Evolutionary conservation across 2,888 invertebrate genomes (phyloP).

Genomic region (Sphaeridia pumilis): DNA sequence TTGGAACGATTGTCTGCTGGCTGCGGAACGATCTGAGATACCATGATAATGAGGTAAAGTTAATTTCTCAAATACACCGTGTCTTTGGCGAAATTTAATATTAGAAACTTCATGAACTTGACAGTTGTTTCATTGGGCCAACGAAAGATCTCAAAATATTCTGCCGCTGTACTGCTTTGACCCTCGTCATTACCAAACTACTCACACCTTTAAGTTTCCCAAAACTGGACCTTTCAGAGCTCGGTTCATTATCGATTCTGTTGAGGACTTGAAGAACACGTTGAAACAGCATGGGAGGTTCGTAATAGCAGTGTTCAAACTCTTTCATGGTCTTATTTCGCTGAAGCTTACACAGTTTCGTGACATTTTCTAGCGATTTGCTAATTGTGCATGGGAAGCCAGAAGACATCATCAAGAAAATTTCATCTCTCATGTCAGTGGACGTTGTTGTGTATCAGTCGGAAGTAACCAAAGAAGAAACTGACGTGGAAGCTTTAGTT

Average conservation of each 20-base stretch:
- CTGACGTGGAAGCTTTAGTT: slow-evolving; percentile 22
- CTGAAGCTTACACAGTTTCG: neutral
- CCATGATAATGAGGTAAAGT: slow-evolving; percentile 32
- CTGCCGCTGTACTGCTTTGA: slow-evolving; percentile 34
- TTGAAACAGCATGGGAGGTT: slow-evolving; percentile 22
- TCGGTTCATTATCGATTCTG: slow-evolving; percentile 26
- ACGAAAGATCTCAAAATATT: slow-evolving; percentile 24
- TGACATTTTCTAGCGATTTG: slow-evolving; percentile 35
- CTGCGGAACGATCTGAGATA: slow-evolving; percentile 31
- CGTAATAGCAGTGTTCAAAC: neutral
- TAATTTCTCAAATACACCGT: no score
- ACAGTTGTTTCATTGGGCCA: slow-evolving; percentile 23
- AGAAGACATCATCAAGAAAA: slow-evolving; percentile 36
- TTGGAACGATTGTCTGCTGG: slow-evolving; percentile 6
- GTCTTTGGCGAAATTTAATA: no score
- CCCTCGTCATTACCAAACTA: slow-evolving; percentile 26
- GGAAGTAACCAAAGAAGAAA: slow-evolving; percentile 33
- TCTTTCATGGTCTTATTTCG: neutral
- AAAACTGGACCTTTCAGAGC: slow-evolving; percentile 31
- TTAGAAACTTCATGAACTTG: neutral
- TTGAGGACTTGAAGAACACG: slow-evolving; percentile 20
- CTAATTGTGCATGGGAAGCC: slow-evolving; percentile 38
- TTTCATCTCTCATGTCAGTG: slow-evolving; percentile 39
- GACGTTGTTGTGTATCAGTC: slow-evolving; percentile 23
- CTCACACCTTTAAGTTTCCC: slow-evolving; percentile 26